Evolutionary conservation across 2,797 vertebrate species (phyloP).

Genomic region (Rhyacichthys aspro): DNA sequence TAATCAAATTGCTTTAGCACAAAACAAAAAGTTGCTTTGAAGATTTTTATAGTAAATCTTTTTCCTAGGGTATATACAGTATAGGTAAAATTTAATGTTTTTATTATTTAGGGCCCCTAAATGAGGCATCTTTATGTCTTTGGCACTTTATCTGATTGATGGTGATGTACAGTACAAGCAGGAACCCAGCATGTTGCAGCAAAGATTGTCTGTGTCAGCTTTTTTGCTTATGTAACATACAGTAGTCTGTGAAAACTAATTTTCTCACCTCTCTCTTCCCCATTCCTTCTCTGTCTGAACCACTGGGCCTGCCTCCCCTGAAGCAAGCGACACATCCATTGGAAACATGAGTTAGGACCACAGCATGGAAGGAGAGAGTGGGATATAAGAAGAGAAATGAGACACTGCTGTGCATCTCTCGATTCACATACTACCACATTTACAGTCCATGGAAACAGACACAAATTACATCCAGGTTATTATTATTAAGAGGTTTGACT

Average conservation of each 20-base stretch:
- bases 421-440: not conserved
- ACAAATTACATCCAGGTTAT: not conserved
- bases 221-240: constrained; percentile 15
- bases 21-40: too few relatives aligned
- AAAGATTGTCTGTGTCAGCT: constrained; percentile 27
- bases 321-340: constrained; percentile 76
- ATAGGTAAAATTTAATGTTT: too few relatives aligned
- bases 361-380: constrained; percentile 25
- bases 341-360: constrained; percentile 64
- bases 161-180: not conserved
- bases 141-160: too few relatives aligned
- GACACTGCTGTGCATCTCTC: constrained; percentile 20
- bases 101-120: too few relatives aligned
- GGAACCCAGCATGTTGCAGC: constrained; percentile 35
- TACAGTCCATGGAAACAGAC: not conserved
- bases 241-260: constrained; percentile 44
- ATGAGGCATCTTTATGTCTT: too few relatives aligned
- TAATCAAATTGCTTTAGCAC: too few relatives aligned
- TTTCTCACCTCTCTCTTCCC: constrained; percentile 40
- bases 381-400: constrained; percentile 19
- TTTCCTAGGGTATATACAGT: too few relatives aligned
- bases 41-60: too few relatives aligned
- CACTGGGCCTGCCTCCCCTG: constrained; percentile 46
- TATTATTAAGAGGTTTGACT: not conserved
- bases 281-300: constrained; percentile 49